Conservation (phyloP, 1,140 invertebrate species). For the Cataglyphis hispanica region DNA sequence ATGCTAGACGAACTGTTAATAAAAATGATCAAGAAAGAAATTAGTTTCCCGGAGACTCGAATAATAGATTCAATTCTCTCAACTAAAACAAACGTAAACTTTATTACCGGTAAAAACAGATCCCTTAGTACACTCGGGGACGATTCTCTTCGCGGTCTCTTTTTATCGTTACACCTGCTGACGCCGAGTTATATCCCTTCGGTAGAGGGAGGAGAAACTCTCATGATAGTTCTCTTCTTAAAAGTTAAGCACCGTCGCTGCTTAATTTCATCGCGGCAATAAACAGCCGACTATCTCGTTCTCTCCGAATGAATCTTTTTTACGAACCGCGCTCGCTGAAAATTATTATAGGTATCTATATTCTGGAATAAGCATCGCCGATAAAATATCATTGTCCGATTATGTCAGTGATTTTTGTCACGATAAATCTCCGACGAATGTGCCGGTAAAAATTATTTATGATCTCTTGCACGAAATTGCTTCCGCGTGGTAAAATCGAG, state of each 20-base stretch:
- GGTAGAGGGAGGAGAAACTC: background rate
- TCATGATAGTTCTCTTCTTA: constrained; percentile 13
- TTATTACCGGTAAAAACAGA: constrained; percentile 71
- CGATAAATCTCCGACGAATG: background rate
- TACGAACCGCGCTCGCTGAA: background rate
- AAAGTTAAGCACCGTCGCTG: constrained; percentile 16
- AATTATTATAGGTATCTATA: constrained; percentile 9
- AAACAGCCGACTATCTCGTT: constrained; percentile 33
- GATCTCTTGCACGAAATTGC: constrained; percentile 19
- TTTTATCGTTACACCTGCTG: constrained; percentile 74
- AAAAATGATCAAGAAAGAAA: constrained; percentile 56
- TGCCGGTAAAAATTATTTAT: constrained; percentile 42
- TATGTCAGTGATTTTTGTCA: constrained; percentile 16
- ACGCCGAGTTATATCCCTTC: constrained; percentile 56
- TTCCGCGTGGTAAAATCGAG: constrained; percentile 10
- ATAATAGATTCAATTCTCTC: constrained; percentile 59
- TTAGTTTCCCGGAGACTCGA: constrained; percentile 23
- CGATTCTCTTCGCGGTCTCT: constrained; percentile 37
- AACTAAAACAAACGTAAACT: constrained; percentile 60
- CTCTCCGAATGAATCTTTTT: constrained; percentile 11
- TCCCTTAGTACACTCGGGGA: constrained; percentile 24
- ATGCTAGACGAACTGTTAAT: constrained; percentile 16
- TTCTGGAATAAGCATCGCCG: background rate
- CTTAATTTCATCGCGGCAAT: constrained; percentile 49
- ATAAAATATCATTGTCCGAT: constrained; percentile 14